Percentiles rank a stretch among this genome's conserved stretches.
These are phyloP conservation scores for Asarcornis scutulata DNA, from an alignment of 2,113 vertebrate species.

Conservation along the genomic window DNA sequence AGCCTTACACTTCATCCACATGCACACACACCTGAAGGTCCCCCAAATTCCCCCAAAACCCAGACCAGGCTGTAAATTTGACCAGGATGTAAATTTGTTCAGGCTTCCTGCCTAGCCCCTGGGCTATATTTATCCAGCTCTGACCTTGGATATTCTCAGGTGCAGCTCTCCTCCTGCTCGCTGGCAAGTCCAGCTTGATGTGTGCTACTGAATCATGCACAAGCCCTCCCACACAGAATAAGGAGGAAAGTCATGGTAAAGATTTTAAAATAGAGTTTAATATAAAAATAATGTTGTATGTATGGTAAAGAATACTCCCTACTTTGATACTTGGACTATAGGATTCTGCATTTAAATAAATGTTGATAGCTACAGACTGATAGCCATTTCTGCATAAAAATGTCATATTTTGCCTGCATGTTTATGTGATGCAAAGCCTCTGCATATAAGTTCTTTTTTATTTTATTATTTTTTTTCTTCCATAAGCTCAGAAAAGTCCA, in stretches of 20 bases:
- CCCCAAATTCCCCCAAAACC: background rate
- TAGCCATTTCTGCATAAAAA: background rate
- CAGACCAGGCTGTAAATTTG: background rate
- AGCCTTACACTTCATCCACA: background rate
- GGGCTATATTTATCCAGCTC: background rate
- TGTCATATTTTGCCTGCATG: background rate
- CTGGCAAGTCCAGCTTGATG: background rate
- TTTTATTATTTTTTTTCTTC: background rate
- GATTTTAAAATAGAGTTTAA: background rate
- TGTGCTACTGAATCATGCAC: background rate
- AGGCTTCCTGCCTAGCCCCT: background rate
- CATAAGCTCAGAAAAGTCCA: background rate
- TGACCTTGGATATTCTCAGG: background rate
- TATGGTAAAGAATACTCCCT: background rate
- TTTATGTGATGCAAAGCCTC: background rate
- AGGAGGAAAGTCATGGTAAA: background rate
- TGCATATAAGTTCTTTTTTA: background rate
- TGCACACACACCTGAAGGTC: background rate
- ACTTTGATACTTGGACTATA: background rate
- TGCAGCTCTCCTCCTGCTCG: background rate
- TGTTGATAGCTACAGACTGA: background rate
- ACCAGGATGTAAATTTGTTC: background rate
- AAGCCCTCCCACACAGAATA: background rate
- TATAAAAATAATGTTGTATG: background rate
- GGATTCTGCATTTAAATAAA: background rate